Percentiles rank a stretch among this genome's conserved stretches.
Conservation (phyloP, 2,888 invertebrate species). For the Heteromyza rotundicornis region DNA sequence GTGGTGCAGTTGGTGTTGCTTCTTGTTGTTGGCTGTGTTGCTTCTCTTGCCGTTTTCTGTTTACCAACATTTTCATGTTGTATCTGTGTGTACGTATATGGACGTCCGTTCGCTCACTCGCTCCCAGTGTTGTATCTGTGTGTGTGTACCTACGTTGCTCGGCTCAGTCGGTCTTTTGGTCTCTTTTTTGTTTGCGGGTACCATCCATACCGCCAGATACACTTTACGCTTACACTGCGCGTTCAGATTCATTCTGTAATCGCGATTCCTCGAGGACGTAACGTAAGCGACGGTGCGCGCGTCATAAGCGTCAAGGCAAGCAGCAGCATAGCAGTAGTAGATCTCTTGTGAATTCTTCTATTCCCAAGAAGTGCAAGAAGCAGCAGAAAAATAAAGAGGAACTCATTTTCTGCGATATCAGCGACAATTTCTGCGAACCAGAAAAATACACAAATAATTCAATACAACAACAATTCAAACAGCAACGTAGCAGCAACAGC, state of each 20-base stretch:
- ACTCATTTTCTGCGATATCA: not conserved
- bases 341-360: not conserved
- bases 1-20: not conserved
- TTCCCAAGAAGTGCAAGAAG: not conserved
- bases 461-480: not conserved
- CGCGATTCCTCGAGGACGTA: slow-evolving; percentile 64
- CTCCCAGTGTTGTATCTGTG: slow-evolving; percentile 13
- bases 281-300: slow-evolving; percentile 59
- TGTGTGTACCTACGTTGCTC: slow-evolving; percentile 5
- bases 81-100: not conserved
- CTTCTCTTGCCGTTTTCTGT: not conserved
- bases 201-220: slow-evolving; percentile 39
- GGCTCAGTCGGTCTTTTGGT: slow-evolving; percentile 15
- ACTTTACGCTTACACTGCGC: slow-evolving; percentile 62
- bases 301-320: slow-evolving; percentile 23
- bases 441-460: no score
- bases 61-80: not conserved
- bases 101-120: slow-evolving; percentile 25
- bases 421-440: not conserved
- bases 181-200: slow-evolving; percentile 11
- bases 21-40: not conserved
- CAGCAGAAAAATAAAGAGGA: not conserved
- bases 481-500: not conserved
- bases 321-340: not conserved
- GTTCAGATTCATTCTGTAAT: slow-evolving; percentile 63